Base-by-base conservation (phyloP, 2,888 invertebrate species). In the Opisthograptis luteolata region DNA sequence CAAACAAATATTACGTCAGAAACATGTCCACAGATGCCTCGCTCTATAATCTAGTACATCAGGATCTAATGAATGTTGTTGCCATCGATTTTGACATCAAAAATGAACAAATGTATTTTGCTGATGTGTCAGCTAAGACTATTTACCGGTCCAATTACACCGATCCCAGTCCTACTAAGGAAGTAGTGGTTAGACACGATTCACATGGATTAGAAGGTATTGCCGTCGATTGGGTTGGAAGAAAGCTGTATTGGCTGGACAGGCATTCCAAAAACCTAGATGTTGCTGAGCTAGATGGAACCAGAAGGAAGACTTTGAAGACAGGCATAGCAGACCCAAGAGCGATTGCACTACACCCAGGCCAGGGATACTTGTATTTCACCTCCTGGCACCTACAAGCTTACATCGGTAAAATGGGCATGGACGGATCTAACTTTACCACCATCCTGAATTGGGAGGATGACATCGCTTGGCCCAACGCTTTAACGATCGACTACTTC, bases 391-490 rank as follows among this genome's bases (percentile, higher is more conserved):
- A 97, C 75, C 88, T 97, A 24, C 95, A 97, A 87, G 98, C 99
- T 0, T 99, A 97, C 83, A 98, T 99, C 60, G 99, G 97, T 8
- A 96, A 98, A 82, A 93, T 99, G 85, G 98, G 98, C 36, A 97
- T 99, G 97, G 99, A 99, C 71, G 99, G 99, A 0, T 94, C 95
- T 4, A 96, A 97, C 72, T 96, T 96, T 69, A 95, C 96, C 0
- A 92, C 95, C 42, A 96, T 99, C 59, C 89, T 99, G 9, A 96
- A 95, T 13, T 97, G 97, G 94, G 96, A 97, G 70, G 94, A 98
- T 62, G 98, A 98, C 70, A 95, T 99, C 37, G 98, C 98, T 0
- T 99, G 99, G 99, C 99, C 99, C 0, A 99, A 99, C 80, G 99
- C 99, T 0, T 81, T 99, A 9, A 97, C 99, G 0, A 95, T 99